phyloP scores from a whole-genome alignment of 2,113 vertebrate genomes.

The Xenopus borealis region DNA sequence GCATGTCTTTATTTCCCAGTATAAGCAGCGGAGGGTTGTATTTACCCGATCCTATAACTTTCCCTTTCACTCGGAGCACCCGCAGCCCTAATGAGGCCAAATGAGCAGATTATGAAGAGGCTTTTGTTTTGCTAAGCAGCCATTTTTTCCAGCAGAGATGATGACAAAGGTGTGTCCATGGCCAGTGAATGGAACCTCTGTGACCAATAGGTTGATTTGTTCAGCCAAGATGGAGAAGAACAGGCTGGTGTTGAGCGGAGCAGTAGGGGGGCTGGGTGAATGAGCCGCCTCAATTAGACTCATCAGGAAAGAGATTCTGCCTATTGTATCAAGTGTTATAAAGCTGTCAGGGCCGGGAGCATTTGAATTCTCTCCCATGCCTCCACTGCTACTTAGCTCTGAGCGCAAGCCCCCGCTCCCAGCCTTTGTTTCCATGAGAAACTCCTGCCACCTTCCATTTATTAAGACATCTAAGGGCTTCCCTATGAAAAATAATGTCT shows the following conservation, averaged over 20 bases:
- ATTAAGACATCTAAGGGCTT: slow-evolving; percentile 48
- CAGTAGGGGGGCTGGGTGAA: slow-evolving; percentile 48
- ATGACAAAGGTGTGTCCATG: slow-evolving; percentile 56
- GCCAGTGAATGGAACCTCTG: slow-evolving; percentile 45
- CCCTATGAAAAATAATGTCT: slow-evolving; percentile 50
- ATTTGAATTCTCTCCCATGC: slow-evolving; percentile 50
- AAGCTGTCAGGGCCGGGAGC: slow-evolving; percentile 64
- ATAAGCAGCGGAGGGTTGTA: slow-evolving; percentile 53
- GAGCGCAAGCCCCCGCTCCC: slow-evolving; percentile 49
- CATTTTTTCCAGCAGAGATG: slow-evolving; percentile 45
- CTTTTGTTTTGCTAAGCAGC: slow-evolving; percentile 63
- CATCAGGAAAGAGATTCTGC: slow-evolving; percentile 55
- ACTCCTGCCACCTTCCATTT: slow-evolving; percentile 55
- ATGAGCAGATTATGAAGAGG: slow-evolving; percentile 59
- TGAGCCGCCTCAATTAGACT: slow-evolving; percentile 51
- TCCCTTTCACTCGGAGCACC: slow-evolving; percentile 55
- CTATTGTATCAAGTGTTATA: slow-evolving; percentile 62
- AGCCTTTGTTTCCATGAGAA: slow-evolving; percentile 61
- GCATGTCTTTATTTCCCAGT: slow-evolving; percentile 58
- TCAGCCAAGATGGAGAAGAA: slow-evolving; percentile 40
- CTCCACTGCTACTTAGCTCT: slow-evolving; percentile 49
- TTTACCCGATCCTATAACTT: slow-evolving; percentile 57
- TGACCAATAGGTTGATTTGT: slow-evolving; percentile 47
- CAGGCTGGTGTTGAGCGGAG: slow-evolving; percentile 25
- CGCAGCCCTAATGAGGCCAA: slow-evolving; percentile 59